phyloP scores from a whole-genome alignment of 1,140 invertebrate species.

The Homalodisca vitripennis region DNA sequence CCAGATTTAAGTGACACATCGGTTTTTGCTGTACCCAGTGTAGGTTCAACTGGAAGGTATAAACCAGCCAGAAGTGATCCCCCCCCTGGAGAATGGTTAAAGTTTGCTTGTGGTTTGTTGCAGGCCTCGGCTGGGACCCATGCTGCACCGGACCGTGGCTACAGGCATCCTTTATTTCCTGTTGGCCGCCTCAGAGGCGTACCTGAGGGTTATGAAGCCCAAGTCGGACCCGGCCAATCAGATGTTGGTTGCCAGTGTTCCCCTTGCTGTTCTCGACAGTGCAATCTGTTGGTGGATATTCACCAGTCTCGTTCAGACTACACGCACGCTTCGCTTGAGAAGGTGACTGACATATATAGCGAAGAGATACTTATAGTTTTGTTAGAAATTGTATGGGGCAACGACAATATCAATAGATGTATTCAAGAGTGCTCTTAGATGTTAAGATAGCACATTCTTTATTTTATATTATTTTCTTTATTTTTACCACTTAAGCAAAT shows the following conservation, averaged over 20 bases:
- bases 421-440: no score
- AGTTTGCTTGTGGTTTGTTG: background rate
- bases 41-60: background rate
- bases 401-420: no score
- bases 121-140: constrained; percentile 81
- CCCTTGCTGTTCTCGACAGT: constrained; percentile 68
- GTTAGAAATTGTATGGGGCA: no score
- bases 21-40: background rate
- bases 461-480: no score
- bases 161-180: constrained; percentile 80
- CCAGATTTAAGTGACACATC: background rate
- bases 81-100: no score
- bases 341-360: no score
- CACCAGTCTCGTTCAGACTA: constrained; percentile 85
- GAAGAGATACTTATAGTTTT: no score
- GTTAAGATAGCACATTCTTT: no score
- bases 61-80: no score
- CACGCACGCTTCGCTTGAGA: constrained; percentile 78
- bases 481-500: no score
- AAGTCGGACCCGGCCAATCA: constrained; percentile 65
- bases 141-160: constrained; percentile 80
- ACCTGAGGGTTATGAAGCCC: constrained; percentile 69
- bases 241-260: constrained; percentile 69
- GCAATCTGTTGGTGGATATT: constrained; percentile 84
- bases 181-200: constrained; percentile 78